Evolutionary conservation across 2,797 vertebrate species (phyloP), one percentile per base, ranked within the genome.

Genomic region (Notamacropus eugenii): DNA sequence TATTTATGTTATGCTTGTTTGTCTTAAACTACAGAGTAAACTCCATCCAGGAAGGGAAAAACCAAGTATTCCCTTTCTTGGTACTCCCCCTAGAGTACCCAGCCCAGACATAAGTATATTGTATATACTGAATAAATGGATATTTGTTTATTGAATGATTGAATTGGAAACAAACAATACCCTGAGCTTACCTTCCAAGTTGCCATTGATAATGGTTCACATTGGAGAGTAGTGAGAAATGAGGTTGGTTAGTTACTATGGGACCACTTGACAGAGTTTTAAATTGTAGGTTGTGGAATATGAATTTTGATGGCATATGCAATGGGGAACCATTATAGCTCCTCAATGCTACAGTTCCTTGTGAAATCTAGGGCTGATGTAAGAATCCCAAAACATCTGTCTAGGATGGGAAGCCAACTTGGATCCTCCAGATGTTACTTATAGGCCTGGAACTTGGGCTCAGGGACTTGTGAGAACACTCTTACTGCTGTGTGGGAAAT

Each of bases 381-480:
- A 97, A 96, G 0, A 95, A 93, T 93, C 93, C 50, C 92, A 94
- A 92, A 98, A 97, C 98, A 98, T 98, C 97, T 98, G 97, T 95
- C 95, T 96, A 97, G 94, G 97, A 96, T 96, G 12, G 50, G 95
- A 98, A 95, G 97, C 98, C 98, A 98, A 93, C 0, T 24, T 58
- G n/a, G 93, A 98, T 97, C 97, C 95, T 98, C 97, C 97, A 98
- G 97, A 98, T 98, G 98, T 97, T 97, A 95, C 82, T 91, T 55
- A 52, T 28, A 91, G 29, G 8, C 31, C 28, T 46, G 22, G 74
- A 87, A 87, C 40, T 87, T 46, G 40, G 74, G 40, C 40, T 94
- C 55, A 0, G 92, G 96, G 93, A 97, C 93, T 94, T 96, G 67
- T 95, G 94, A 97, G 96, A 91, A 58, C 29, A 74, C 58, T 98